These are phyloP conservation scores for Apaloderma vittatum DNA, from an alignment of 2,113 vertebrate genomes.

Conservation along the genomic window DNA sequence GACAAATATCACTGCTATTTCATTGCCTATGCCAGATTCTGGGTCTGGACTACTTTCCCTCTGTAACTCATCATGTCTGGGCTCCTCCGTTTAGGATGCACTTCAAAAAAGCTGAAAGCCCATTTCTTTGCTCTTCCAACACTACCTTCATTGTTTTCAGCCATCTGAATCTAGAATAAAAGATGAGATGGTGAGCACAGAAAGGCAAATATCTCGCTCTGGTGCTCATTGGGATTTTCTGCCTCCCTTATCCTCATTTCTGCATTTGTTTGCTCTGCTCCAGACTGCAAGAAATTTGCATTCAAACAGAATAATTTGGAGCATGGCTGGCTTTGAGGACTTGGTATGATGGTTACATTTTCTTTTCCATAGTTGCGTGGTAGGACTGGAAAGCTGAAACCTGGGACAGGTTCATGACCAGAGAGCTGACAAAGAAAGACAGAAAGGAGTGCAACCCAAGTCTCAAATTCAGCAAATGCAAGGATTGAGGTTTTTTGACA, in stretches of 20 bases:
- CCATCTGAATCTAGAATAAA: neutral
- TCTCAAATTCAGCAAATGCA: neutral
- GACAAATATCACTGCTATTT: neutral
- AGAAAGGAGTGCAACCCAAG: neutral
- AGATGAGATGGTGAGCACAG: accelerated
- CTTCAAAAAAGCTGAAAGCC: neutral
- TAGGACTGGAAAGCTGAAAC: neutral
- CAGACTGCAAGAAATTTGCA: neutral
- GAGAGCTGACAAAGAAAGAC: neutral
- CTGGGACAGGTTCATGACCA: neutral
- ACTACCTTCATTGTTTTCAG: neutral
- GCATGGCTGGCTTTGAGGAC: neutral
- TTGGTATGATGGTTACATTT: neutral
- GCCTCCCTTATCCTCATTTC: neutral
- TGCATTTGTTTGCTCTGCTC: neutral
- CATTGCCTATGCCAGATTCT: neutral
- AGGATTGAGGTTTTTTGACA: neutral
- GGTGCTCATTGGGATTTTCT: neutral
- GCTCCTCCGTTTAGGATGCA: neutral
- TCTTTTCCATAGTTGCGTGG: neutral
- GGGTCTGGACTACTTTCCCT: neutral
- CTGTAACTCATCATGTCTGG: neutral
- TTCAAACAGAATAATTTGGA: neutral
- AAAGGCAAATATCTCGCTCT: neutral
- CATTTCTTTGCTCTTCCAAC: neutral